These are phyloP conservation scores for Pyrrhosoma nymphula DNA, from an alignment of 2,888 invertebrate genomes.

Conservation along the genomic window DNA sequence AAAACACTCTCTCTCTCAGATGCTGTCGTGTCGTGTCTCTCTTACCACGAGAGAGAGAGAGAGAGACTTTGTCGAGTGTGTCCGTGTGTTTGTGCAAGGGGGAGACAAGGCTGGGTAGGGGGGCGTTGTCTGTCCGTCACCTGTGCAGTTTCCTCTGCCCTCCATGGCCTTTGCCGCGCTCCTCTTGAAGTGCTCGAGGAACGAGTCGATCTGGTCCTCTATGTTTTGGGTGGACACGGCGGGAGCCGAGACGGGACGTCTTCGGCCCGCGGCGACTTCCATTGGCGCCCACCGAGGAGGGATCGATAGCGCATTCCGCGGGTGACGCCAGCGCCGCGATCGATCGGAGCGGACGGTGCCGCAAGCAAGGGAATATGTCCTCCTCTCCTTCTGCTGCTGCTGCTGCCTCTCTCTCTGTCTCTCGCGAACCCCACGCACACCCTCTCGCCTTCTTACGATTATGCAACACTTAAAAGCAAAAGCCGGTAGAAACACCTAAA, in stretches of 20 bases:
- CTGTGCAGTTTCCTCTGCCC: conserved; percentile 74
- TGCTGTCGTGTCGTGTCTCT: neutral
- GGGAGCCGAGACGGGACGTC: conserved; percentile 36
- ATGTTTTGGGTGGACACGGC: conserved; percentile 69
- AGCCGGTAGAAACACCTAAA: too few species aligned
- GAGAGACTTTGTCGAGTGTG: too few species aligned
- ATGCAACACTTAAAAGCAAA: too few species aligned
- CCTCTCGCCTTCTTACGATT: too few species aligned
- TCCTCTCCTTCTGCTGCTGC: neutral
- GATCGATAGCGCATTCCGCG: conserved; percentile 65
- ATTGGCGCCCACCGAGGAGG: conserved; percentile 46
- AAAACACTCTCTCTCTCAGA: too few species aligned
- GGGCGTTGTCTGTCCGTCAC: neutral
- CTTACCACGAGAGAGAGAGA: neutral
- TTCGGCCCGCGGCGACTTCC: conserved; percentile 41
- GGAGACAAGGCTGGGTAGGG: neutral
- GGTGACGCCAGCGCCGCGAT: conserved; percentile 58
- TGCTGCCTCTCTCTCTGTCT: too few species aligned
- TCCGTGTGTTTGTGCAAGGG: neutral
- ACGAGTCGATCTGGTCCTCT: conserved; percentile 91
- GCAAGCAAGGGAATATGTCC: neutral
- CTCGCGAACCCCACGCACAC: too few species aligned
- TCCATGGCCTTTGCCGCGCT: conserved; percentile 90
- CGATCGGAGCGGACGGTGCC: conserved; percentile 38
- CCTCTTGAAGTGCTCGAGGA: conserved; percentile 89